phyloP scores from a whole-genome alignment of 2,113 vertebrate genomes.

The Ctenomys sociabilis region DNA sequence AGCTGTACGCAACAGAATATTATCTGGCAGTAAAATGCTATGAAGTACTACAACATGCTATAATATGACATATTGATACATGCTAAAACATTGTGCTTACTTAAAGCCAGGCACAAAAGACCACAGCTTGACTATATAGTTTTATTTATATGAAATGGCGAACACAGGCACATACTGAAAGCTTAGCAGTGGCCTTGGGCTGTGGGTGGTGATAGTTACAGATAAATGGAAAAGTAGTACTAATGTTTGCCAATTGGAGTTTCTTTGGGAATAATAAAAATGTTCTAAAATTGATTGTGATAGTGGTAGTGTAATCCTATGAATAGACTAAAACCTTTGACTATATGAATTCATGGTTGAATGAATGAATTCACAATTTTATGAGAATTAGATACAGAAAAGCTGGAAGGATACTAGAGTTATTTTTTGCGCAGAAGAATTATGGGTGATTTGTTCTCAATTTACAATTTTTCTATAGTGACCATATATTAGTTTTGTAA shows the following conservation, averaged over 20 bases:
- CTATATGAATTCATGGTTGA: no score
- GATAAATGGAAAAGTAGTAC: neutral
- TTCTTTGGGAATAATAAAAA: constrained; percentile 18
- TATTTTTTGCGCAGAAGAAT: neutral
- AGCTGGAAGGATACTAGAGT: neutral
- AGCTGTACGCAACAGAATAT: neutral
- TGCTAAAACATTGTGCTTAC: neutral
- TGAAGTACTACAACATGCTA: neutral
- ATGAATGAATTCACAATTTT: neutral
- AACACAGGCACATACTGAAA: neutral
- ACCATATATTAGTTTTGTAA: neutral
- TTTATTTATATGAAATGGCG: neutral
- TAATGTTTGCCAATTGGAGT: neutral
- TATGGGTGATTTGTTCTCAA: neutral
- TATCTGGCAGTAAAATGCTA: neutral
- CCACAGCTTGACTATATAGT: neutral
- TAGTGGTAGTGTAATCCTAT: neutral
- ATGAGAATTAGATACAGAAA: neutral
- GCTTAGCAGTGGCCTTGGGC: neutral
- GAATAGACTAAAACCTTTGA: constrained; percentile 14
- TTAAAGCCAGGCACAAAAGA: neutral
- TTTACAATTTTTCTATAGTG: constrained; percentile 23
- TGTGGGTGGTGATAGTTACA: neutral
- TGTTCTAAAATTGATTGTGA: neutral
- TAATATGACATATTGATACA: neutral